Conservation (phyloP, 2,888 invertebrate genomes). For the Amblyjoppa proteus region DNA sequence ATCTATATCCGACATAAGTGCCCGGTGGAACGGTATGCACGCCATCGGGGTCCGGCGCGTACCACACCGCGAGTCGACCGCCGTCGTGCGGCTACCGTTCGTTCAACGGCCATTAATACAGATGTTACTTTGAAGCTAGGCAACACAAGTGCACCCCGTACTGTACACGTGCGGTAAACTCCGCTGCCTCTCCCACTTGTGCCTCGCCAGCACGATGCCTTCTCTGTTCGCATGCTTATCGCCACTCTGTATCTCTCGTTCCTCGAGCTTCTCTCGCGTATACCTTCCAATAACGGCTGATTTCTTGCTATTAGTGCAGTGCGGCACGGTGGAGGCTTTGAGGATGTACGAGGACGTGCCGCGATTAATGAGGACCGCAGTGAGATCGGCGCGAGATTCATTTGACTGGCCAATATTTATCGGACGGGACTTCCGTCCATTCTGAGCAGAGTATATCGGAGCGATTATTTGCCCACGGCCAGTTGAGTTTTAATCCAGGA, state of each 20-base stretch:
- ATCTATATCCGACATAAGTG: constrained; percentile 59
- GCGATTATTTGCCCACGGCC: not conserved
- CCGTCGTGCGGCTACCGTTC: constrained; percentile 58
- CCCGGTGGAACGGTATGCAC: constrained; percentile 56
- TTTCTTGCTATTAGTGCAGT: not conserved
- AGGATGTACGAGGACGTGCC: not conserved
- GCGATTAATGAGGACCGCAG: not conserved
- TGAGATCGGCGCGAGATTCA: constrained; percentile 18
- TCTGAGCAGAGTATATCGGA: not conserved
- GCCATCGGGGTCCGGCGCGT: constrained; percentile 44
- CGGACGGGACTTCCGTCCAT: not conserved
- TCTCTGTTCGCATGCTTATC: constrained; percentile 66
- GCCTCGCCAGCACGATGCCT: constrained; percentile 40
- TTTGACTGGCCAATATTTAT: not conserved
- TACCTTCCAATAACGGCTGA: constrained; percentile 39
- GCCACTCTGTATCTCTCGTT: constrained; percentile 57
- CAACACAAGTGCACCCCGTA: constrained; percentile 34
- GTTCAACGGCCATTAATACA: constrained; percentile 68
- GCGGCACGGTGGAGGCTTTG: not conserved
- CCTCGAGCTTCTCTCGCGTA: constrained; percentile 23
- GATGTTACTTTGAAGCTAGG: constrained; percentile 67
- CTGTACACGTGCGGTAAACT: constrained; percentile 12
- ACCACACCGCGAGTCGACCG: constrained; percentile 53
- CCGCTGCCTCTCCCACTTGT: not conserved
- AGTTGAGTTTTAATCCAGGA: not conserved